Evolutionary conservation across 2,888 invertebrate species (phyloP), one percentile per base, ranked within the genome.

Genomic region (Melangyna quadrimaculata): DNA sequence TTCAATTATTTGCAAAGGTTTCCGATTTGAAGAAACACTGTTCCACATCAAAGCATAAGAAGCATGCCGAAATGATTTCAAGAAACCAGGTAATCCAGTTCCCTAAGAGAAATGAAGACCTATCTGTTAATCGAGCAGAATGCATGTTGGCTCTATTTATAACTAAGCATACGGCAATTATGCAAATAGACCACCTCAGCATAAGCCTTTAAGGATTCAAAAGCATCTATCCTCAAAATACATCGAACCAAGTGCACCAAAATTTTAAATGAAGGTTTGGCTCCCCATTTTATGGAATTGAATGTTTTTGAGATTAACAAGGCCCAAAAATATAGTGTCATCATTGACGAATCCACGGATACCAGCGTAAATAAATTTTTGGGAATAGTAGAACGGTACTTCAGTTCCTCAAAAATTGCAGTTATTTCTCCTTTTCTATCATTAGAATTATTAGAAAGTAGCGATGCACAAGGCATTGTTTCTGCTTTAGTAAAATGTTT

Each of bases 161-260:
- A 3, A 10, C 53, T 55, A 29, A 53, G 29, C 53, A 27, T n/a
- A 53, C 53, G n/a, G 6, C 53, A 53, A 53, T 53, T 29, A 8
- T 29, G n/a, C 53, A 53, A 29, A 53, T 53, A 9, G 53, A 53
- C n/a, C 53, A 55, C 29, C 29, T 55, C 8, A 55, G 53, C 10
- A 10, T 27, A 45, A 53, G 53, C n/a, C 4, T 70, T 70, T 40
- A 10, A 70, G 3, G 69, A 70, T 55, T 59, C 45, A 35, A 59
- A 73, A 29, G 27, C 51, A 43, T 27, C 67, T 24, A 10, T 10
- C 10, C 2, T 67, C 0, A 73, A 72, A 73, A 8, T 72, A n/a
- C 78, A 72, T 24, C 24, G 57, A 40, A 79, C 79, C 12, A 79
- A 79, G 55, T 73, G 73, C 27, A 59, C 72, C 3, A 37, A 40